phyloP scores from a whole-genome alignment of 2,113 vertebrate genomes.

The Diphyllodes magnificus region DNA sequence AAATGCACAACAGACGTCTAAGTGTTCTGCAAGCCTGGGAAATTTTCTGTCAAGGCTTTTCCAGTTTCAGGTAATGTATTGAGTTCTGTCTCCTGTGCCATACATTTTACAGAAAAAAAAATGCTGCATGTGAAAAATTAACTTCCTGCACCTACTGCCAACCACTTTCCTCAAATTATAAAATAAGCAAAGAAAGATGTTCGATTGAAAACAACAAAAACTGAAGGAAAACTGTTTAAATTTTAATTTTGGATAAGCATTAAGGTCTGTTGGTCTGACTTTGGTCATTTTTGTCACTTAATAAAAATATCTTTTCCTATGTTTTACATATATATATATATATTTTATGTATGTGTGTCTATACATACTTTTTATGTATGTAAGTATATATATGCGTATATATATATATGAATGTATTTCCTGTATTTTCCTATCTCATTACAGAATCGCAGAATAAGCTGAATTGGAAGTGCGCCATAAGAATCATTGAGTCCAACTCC shows the following conservation, averaged over 20 bases:
- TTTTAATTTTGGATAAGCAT: neutral
- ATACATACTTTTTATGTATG: too few relatives aligned
- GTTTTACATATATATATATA: neutral
- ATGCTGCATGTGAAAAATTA: neutral
- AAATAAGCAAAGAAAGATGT: neutral
- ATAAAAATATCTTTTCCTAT: neutral
- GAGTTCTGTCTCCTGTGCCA: neutral
- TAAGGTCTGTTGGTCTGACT: neutral
- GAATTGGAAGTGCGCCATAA: too few relatives aligned
- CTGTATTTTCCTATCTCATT: neutral
- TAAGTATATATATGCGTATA: neutral
- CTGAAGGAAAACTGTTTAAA: neutral
- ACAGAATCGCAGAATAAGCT: neutral
- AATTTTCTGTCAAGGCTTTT: slow-evolving; percentile 12
- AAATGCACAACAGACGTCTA: neutral
- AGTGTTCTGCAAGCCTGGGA: slow-evolving; percentile 1
- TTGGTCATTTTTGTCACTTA: neutral
- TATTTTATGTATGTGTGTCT: neutral
- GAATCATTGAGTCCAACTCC: neutral
- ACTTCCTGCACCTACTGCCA: neutral
- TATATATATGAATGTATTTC: neutral
- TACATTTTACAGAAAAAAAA: neutral
- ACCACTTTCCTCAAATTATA: neutral
- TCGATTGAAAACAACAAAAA: neutral
- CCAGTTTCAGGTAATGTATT: neutral